Evolutionary conservation across 2,797 vertebrate genomes (phyloP).

Genomic region (Huso huso): DNA sequence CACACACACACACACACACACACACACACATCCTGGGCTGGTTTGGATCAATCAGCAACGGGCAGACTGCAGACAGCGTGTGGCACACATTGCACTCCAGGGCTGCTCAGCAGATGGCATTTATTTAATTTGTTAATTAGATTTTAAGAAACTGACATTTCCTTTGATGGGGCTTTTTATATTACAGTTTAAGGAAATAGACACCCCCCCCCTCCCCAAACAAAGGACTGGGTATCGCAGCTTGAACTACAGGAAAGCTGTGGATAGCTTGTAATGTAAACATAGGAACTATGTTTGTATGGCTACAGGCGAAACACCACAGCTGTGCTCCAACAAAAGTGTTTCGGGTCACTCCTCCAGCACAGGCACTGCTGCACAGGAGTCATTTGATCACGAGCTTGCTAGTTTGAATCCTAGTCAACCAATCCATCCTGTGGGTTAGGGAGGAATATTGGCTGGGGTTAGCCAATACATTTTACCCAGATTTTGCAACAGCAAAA

Average conservation of each 20-base stretch:
- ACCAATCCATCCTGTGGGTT: no score
- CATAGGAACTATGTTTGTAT: no score
- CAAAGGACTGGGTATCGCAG: slow-evolving; percentile 24
- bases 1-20: neutral
- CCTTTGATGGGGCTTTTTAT: slow-evolving; percentile 60
- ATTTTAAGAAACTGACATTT: slow-evolving; percentile 52
- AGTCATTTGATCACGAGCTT: no score
- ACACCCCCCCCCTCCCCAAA: slow-evolving; percentile 32
- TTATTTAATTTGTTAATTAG: slow-evolving; percentile 41
- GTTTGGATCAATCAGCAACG: slow-evolving; percentile 33
- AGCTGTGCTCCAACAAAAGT: no score
- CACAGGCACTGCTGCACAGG: no score
- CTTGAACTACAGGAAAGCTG: slow-evolving; percentile 9
- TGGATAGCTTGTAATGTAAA: no score
- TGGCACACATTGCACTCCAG: slow-evolving; percentile 13
- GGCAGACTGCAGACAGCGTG: slow-evolving; percentile 37
- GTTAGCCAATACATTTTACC: no score
- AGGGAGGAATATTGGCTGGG: no score
- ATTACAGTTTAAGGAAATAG: slow-evolving; percentile 57
- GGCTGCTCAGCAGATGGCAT: slow-evolving; percentile 52
- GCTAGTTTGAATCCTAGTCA: no score
- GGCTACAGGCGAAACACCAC: no score
- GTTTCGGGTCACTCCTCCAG: no score
- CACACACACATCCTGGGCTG: neutral
- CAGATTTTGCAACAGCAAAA: no score